Base-by-base conservation (phyloP, 2,888 invertebrate genomes). In the Synergus gifuensis region DNA sequence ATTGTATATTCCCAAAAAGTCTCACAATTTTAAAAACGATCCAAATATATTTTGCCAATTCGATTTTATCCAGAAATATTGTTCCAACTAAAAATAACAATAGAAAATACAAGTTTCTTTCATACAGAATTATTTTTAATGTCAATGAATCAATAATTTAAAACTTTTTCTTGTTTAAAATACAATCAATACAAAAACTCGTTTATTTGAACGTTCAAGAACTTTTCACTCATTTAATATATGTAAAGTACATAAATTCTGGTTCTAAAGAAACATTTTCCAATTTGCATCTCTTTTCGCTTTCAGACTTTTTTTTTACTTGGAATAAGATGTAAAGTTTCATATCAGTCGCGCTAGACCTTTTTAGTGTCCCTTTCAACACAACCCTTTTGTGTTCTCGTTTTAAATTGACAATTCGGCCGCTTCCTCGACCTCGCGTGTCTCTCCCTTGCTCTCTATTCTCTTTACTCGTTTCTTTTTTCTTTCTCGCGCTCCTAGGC, bases 401-500 rank as follows among this genome's bases (percentile, higher is more conserved):
- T 78, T 67, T 49, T 36, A 44, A 78, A 78, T 78, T 78, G 78
- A 78, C 78, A 69, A 60, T 69, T 69, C 54, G 49, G 16, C 36
- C 36, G 28, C 14, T 73, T 73, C 73, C 49, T 73, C 54, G 54
- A 36, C 54, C 73, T 73, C 54, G 73, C 73, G 54, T 73, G 54
- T 54, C 54, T n/a, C 36, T 73, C 54, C 16, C 73, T 49, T 69
- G 69, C 49, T 73, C 73, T 73, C 54, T 73, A 54, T 36, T 54
- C 54, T 73, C 36, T 22, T 69, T 49, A 28, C 14, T 49, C 4
- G 8, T 67, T 67, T 46, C 18, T 46, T 67, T 18, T 14, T 18
- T 22, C 22, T 73, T 11, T 42, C 54, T 73, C 44, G 22, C 46
- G 22, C 46, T 44, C 67, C 67, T 67, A 46, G 67, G 44, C 67